phyloP scores from a whole-genome alignment of 2,797 vertebrate species.

The Smutsia gigantea region DNA sequence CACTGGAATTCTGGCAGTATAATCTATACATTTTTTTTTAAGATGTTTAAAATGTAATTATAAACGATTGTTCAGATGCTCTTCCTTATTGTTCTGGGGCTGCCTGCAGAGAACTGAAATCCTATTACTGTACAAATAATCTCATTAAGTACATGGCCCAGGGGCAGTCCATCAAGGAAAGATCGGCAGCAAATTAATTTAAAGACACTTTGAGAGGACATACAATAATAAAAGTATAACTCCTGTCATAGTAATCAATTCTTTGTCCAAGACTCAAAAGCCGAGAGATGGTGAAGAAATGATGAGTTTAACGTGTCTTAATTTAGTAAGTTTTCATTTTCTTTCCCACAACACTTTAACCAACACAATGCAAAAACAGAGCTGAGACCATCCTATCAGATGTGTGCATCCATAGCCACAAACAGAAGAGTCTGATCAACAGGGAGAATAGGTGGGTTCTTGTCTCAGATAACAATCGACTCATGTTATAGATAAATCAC shows the following conservation, averaged over 20 bases:
- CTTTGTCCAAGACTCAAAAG: constrained; percentile 9
- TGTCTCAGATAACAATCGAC: not conserved
- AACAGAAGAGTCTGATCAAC: not conserved
- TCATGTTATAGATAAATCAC: not conserved
- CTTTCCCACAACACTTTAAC: not conserved
- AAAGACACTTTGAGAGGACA: constrained; percentile 69
- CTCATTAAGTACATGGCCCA: constrained; percentile 69
- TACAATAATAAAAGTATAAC: constrained; percentile 24
- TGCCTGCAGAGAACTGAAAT: constrained; percentile 70
- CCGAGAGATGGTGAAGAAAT: not conserved
- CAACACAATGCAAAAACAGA: not conserved
- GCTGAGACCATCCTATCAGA: not conserved
- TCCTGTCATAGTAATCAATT: not conserved
- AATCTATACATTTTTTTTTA: constrained; percentile 61
- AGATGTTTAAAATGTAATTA: constrained; percentile 74
- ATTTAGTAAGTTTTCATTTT: constrained; percentile 15
- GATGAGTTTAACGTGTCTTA: not conserved
- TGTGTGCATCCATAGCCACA: not conserved
- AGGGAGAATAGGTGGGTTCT: not conserved
- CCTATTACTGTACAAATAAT: constrained; percentile 64
- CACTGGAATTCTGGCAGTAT: not conserved
- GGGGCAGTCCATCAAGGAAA: constrained; percentile 72
- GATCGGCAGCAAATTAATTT: constrained; percentile 78
- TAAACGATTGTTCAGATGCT: constrained; percentile 57
- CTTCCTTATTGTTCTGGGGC: constrained; percentile 48